Percentiles rank a stretch among this genome's conserved stretches.
Evolutionary conservation across 2,797 vertebrate genomes (phyloP).

Genomic region (Tenualosa ilisha): DNA sequence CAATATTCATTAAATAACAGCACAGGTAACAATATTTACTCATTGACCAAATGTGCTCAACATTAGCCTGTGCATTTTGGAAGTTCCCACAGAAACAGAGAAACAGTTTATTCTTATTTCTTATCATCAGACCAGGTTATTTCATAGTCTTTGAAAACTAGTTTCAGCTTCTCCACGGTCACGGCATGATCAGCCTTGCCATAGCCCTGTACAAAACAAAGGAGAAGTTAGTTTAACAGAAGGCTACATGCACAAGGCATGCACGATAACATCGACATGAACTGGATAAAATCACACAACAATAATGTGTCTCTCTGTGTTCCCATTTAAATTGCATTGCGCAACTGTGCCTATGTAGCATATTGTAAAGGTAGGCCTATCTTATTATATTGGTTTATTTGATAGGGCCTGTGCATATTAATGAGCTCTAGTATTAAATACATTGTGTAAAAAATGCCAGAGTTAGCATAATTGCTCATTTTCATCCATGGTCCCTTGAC

Average conservation of each 20-base stretch:
- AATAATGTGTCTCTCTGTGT: not conserved
- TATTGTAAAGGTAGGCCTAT: too few relatives aligned
- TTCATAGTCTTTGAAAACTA: slow-evolving; percentile 78
- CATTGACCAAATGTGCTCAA: not conserved
- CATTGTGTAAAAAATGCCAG: too few relatives aligned
- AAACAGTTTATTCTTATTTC: slow-evolving; percentile 63
- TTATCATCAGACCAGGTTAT: slow-evolving; percentile 85
- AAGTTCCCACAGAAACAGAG: not conserved
- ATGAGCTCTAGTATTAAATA: too few relatives aligned
- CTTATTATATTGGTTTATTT: too few relatives aligned
- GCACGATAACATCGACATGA: not conserved
- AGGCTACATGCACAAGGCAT: not conserved
- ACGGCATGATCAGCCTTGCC: slow-evolving; percentile 88
- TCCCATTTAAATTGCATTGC: too few relatives aligned
- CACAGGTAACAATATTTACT: not conserved
- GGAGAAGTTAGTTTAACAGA: not conserved
- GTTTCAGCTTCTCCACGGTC: slow-evolving; percentile 82
- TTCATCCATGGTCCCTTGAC: too few relatives aligned
- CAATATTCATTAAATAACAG: not conserved
- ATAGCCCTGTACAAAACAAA: slow-evolving; percentile 76
- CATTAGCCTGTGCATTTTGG: too few relatives aligned
- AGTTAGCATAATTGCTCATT: too few relatives aligned
- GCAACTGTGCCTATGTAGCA: too few relatives aligned
- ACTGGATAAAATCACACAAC: not conserved
- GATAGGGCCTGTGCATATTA: too few relatives aligned